Evolutionary conservation across 2,888 invertebrate genomes (phyloP).

Genomic region (Drosophila tanythrix): DNA sequence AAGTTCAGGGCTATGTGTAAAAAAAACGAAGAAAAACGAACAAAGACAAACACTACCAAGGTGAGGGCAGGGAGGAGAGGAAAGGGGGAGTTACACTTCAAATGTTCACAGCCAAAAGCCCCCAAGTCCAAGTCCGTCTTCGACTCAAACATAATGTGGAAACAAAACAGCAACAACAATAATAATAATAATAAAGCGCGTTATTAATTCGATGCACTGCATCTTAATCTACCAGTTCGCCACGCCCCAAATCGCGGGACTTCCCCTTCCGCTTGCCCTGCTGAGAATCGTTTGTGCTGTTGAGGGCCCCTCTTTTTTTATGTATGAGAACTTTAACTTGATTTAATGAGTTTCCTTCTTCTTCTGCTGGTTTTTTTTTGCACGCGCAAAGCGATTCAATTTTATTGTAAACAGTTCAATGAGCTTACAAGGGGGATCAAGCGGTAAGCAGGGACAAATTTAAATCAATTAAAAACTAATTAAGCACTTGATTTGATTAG

Average conservation of each 20-base stretch:
- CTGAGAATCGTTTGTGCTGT: constrained; percentile 47
- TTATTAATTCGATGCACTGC: constrained; percentile 73
- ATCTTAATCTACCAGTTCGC: constrained; percentile 58
- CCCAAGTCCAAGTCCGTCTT: constrained; percentile 28
- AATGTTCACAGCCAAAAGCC: constrained; percentile 17
- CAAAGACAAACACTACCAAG: neutral
- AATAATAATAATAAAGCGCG: constrained; percentile 56
- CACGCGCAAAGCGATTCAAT: constrained; percentile 58
- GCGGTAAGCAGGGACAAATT: constrained; percentile 6
- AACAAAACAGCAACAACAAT: constrained; percentile 21
- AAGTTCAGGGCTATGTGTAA: constrained; percentile 69
- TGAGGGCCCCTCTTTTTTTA: constrained; percentile 8
- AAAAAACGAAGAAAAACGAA: constrained; percentile 28
- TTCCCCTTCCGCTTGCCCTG: constrained; percentile 15
- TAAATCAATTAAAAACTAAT: constrained; percentile 68
- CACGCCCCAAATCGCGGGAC: neutral
- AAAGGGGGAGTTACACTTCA: neutral
- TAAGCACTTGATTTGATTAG: constrained; percentile 63
- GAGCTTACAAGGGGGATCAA: constrained; percentile 33
- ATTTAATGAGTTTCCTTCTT: constrained; percentile 63
- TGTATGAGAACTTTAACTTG: constrained; percentile 54
- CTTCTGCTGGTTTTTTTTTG: constrained; percentile 12
- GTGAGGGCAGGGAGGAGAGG: neutral
- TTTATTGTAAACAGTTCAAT: constrained; percentile 68
- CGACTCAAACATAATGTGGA: constrained; percentile 38